A percentile compares a stretch with the other conserved stretches of the same genome.
phyloP scores from a whole-genome alignment of 2,113 vertebrate species.

The Tychaedon coryphoeus region DNA sequence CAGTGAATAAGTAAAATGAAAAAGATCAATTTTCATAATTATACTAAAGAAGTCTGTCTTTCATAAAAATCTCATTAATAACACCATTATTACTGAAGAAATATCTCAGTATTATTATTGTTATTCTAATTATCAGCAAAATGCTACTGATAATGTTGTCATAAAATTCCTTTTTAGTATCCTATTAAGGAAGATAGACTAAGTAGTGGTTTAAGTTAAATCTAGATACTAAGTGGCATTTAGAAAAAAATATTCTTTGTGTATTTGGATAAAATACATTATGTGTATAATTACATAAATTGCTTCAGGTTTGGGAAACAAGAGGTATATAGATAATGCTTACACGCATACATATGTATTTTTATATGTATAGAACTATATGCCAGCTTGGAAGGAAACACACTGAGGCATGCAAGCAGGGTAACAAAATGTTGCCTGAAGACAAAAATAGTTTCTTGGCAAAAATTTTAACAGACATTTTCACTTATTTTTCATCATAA shows the following conservation, averaged over 20 bases:
- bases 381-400: background rate
- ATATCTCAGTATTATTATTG: constrained; percentile 84
- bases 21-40: constrained; percentile 91
- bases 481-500: background rate
- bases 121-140: constrained; percentile 87
- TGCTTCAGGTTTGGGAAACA: constrained; percentile 70
- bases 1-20: constrained; percentile 86
- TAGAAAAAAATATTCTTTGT: constrained; percentile 71
- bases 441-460: background rate
- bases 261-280: constrained; percentile 76
- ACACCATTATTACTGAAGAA: constrained; percentile 85
- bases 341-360: background rate
- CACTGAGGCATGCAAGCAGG: background rate
- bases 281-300: constrained; percentile 75
- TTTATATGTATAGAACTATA: background rate
- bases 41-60: constrained; percentile 85
- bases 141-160: constrained; percentile 84
- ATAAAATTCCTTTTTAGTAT: constrained; percentile 80
- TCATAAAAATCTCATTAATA: constrained; percentile 90
- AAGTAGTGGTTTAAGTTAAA: constrained; percentile 82
- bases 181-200: constrained; percentile 80
- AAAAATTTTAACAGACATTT: background rate
- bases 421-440: background rate
- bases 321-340: constrained; percentile 9
- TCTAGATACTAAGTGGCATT: constrained; percentile 76